Evolutionary conservation across 2,888 invertebrate genomes (phyloP).

Genomic region (Cryptus viduatorius): DNA sequence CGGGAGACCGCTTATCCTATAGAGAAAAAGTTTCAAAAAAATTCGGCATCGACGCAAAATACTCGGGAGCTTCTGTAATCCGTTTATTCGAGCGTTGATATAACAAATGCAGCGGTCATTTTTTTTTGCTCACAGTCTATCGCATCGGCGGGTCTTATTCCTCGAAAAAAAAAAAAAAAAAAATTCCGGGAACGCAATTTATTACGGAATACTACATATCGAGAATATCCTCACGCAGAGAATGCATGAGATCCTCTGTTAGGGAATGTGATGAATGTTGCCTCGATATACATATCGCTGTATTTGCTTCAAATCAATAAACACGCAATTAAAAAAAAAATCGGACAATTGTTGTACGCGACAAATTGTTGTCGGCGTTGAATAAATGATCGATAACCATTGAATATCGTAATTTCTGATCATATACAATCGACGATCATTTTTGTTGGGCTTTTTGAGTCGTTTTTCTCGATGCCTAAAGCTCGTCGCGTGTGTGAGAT

Average conservation of each 20-base stretch:
- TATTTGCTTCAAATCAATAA: constrained; percentile 28
- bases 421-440: not conserved
- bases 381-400: not conserved
- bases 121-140: constrained; percentile 18
- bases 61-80: constrained; percentile 21
- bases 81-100: constrained; percentile 11
- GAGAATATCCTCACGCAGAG: constrained; percentile 23
- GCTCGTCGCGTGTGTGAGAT: constrained; percentile 12
- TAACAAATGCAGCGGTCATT: not conserved
- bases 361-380: not conserved
- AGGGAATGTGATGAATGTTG: constrained; percentile 19
- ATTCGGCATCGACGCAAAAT: constrained; percentile 23
- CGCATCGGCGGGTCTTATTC: constrained; percentile 30
- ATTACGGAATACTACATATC: constrained; percentile 21
- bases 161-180: constrained; percentile 21
- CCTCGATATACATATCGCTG: not conserved
- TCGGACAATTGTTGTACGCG: no score
- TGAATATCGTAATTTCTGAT: not conserved
- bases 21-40: constrained; percentile 6
- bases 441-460: not conserved
- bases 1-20: constrained; percentile 36
- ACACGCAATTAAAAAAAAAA: no score
- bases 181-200: constrained; percentile 26
- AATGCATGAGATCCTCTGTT: constrained; percentile 3
- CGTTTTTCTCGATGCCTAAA: not conserved